These are phyloP conservation scores for Ecliptopera silaceata DNA, from an alignment of 2,888 invertebrate species.

Conservation along the genomic window DNA sequence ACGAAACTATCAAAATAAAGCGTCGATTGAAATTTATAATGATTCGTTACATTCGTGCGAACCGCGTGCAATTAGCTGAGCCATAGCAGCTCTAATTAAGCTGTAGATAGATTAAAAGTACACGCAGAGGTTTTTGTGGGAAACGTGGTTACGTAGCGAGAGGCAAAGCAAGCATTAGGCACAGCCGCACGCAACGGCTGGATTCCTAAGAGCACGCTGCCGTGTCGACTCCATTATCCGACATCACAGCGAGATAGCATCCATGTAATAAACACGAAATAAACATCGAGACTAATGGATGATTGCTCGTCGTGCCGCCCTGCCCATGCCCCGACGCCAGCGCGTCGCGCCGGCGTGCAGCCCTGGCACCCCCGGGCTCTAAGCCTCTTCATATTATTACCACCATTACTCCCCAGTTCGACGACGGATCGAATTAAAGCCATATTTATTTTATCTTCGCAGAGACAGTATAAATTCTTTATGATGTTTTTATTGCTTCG, in stretches of 20 bases:
- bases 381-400: conserved; percentile 40
- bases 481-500: conserved; percentile 67
- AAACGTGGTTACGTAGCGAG: conserved; percentile 37
- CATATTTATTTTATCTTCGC: conserved; percentile 67
- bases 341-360: conserved; percentile 26
- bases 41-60: conserved; percentile 60
- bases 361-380: conserved; percentile 36
- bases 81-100: conserved; percentile 53
- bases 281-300: conserved; percentile 77
- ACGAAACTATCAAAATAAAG: conserved; percentile 58
- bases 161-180: conserved; percentile 43
- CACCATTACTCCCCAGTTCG: conserved; percentile 43
- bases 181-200: conserved; percentile 19
- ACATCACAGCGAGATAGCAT: conserved; percentile 62
- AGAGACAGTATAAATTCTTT: conserved; percentile 64
- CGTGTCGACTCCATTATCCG: conserved; percentile 51
- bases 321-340: conserved; percentile 17
- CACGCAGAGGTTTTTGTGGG: conserved; percentile 42
- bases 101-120: conserved; percentile 54
- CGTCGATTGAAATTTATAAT: conserved; percentile 57
- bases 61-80: conserved; percentile 50
- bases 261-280: conserved; percentile 70
- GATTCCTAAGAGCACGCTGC: conserved; percentile 37
- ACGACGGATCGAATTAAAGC: conserved; percentile 53
- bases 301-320: conserved; percentile 49